phyloP scores from a whole-genome alignment of 2,113 vertebrate genomes.

The Diadophis punctatus region DNA sequence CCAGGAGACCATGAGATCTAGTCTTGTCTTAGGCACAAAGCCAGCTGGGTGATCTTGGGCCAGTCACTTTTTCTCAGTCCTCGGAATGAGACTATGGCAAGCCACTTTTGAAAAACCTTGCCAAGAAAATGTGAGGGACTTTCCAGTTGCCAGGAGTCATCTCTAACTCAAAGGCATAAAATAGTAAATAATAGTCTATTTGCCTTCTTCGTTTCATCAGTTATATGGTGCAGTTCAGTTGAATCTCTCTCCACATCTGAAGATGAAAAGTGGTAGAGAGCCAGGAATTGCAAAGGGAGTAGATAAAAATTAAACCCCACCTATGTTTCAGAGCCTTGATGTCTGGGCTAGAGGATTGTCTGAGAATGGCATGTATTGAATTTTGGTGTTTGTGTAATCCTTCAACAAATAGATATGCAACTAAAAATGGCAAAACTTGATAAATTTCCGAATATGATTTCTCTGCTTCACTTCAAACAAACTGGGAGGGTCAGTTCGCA shows the following conservation, averaged over 20 bases:
- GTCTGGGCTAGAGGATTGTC: neutral
- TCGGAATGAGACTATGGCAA: neutral
- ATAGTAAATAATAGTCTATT: neutral
- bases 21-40: neutral
- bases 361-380: neutral
- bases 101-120: neutral
- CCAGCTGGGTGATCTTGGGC: neutral
- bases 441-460: neutral
- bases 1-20: neutral
- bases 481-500: neutral
- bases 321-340: neutral
- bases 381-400: neutral
- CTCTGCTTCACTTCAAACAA: neutral
- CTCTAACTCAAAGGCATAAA: neutral
- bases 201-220: neutral
- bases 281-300: neutral
- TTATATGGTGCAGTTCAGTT: neutral
- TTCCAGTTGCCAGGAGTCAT: neutral
- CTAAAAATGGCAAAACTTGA: neutral
- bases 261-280: neutral
- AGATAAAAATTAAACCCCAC: neutral
- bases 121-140: neutral
- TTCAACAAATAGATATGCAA: neutral
- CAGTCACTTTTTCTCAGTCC: neutral
- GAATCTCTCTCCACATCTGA: neutral